These are phyloP conservation scores for Sebastolobus altivelis DNA, from an alignment of 2,797 vertebrate species.

Conservation along the genomic window DNA sequence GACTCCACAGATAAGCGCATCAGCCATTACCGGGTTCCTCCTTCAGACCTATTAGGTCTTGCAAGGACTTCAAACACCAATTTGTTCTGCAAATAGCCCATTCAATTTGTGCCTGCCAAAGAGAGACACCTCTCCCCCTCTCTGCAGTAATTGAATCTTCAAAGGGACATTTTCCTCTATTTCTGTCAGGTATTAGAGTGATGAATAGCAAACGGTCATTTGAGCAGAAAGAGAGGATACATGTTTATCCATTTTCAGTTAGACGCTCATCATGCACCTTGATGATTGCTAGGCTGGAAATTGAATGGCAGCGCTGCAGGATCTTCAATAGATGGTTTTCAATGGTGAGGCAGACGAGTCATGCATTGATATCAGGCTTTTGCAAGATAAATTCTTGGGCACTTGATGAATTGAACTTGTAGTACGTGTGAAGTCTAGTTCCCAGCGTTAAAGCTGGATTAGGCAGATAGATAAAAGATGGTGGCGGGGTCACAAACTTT, in stretches of 20 bases:
- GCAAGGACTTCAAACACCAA: slow-evolving; percentile 87
- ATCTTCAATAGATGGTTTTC: slow-evolving; percentile 66
- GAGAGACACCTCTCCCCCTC: slow-evolving; percentile 82
- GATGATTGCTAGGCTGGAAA: slow-evolving; percentile 71
- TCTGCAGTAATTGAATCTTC: slow-evolving; percentile 89
- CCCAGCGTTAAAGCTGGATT: not conserved
- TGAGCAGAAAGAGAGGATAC: slow-evolving; percentile 81
- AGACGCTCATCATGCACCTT: slow-evolving; percentile 77
- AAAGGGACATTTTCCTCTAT: slow-evolving; percentile 85
- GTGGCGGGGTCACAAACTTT: no score
- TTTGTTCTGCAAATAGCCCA: slow-evolving; percentile 89
- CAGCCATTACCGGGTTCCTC: slow-evolving; percentile 80
- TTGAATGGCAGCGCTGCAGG: slow-evolving; percentile 54
- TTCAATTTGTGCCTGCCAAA: slow-evolving; percentile 82
- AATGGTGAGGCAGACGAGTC: slow-evolving; percentile 55
- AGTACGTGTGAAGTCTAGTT: not conserved
- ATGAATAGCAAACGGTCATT: slow-evolving; percentile 85
- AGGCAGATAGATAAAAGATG: no score
- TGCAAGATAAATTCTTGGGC: slow-evolving; percentile 58
- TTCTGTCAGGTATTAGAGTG: slow-evolving; percentile 81
- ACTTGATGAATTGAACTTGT: slow-evolving; percentile 46
- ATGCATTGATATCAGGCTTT: slow-evolving; percentile 53
- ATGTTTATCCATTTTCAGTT: slow-evolving; percentile 84
- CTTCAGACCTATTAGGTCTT: slow-evolving; percentile 85
- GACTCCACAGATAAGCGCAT: slow-evolving; percentile 79